Base-by-base conservation (phyloP, 2,113 vertebrate species). In the Leptobrachium ailaonicum region DNA sequence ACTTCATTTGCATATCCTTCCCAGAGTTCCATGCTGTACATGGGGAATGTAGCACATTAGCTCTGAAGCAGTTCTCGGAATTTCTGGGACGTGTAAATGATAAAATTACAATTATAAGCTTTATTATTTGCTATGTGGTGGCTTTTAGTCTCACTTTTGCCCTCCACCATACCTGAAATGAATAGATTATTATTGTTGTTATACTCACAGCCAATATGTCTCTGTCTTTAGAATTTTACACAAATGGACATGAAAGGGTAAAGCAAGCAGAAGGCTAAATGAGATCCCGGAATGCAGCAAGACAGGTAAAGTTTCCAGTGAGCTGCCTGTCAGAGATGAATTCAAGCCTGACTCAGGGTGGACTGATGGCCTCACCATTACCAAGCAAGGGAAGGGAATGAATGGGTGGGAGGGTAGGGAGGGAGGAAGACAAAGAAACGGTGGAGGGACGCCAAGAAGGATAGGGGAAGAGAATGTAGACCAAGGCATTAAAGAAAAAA, bases 311-410 rank as follows among this genome's bases (percentile, higher is more conserved):
- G 11, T 75, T 81, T 69, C 53, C 53, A 47, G 42, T n/a, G 6
- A 75, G 66, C 71, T 73, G 78, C 71, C 79, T 62, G 71, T 81
- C 79, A 81, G 41, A 47, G 44, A 69, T 14, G 73, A 80, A 80
- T 56, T 80, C 78, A 80, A 60, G 71, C 71, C 63, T 80, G 78
- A 80, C 71, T 66, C 53, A 14, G 54, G 20, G 56, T 60, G 78
- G 71, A 67, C 62, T 80, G 64, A 74, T 74, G 71, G 71, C 71
- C 64, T 54, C 58, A 73, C 60, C 66, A 73, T 71, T 60, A 74
- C 71, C 66, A 47, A 42, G 53, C 50, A 10, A 41, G 20, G 64
- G 43, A 42, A 67, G 71, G 66, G 50, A 80, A 41, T 50, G 1
- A 73, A 40, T n/a, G 62, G 71, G 54, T 41, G 41, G 68, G 11